Base-by-base conservation (phyloP, 2,888 invertebrate species). In the Crepidodera aurea region DNA sequence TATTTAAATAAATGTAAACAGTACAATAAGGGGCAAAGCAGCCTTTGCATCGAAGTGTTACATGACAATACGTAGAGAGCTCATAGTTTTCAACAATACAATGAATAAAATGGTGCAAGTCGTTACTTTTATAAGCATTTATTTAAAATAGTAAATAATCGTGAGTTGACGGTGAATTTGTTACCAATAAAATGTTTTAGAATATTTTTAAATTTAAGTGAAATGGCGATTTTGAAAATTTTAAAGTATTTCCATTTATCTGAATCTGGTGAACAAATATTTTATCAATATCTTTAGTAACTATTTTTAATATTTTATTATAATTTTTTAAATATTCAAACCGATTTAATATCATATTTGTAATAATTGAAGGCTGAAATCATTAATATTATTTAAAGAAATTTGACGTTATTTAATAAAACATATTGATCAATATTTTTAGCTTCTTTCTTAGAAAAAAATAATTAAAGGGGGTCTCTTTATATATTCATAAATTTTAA, bases 11-110 rank as follows among this genome's bases (percentile, higher is more conserved):
- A 48, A 57, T 74, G 70, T 71, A 71, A 74, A 77, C 74, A 79
- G 80, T 79, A 80, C 79, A 79, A 80, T 79, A 80, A 78, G 64
- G 69, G 73, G 71, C 73, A 66, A 65, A 65, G 59, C 32, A 66
- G 70, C 77, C 77, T 73, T 74, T 77, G 75, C 77, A 78, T 77
- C 75, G 75, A 78, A 77, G 78, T 78, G 80, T 79, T 79, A 79
- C 73, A 76, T 80, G 81, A 82, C 81, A 82, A 81, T 82, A 82
- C 81, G 75, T 81, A 82, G 81, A 81, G 80, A 77, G 75, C 78
- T 78, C 73, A 74, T 78, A 78, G 75, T 69, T 73, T 73, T 71
- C 72, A 78, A 79, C 78, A 79, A 81, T 81, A 81, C 81, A 81
- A 81, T 80, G 81, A 81, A 81, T 76, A 78, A 60, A 79, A 80